Base-by-base conservation (phyloP, 2,797 vertebrate genomes). In the Oreochromis grahami region DNA sequence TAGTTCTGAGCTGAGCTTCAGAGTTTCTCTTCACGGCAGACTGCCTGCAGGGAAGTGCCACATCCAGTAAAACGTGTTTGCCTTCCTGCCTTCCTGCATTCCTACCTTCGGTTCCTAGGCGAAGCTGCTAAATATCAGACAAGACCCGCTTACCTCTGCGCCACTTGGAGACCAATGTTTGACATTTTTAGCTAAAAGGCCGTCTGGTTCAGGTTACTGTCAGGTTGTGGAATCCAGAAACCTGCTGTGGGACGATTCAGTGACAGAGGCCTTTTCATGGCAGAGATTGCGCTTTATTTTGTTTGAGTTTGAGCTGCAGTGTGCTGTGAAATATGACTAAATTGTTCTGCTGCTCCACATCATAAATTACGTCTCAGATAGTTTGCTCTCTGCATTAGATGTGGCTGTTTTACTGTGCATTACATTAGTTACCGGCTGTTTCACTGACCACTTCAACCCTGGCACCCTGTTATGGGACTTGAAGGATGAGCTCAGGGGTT, bases 1-100 rank as follows among this genome's bases (percentile, higher is more conserved):
- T 63, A 79, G 78, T 81, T 88, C 80, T 84, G 79, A 60, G 68
- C 70, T 32, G 74, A 85, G 86, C 88, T 89, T 89, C 85, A 58
- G 51, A n/a, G 87, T 84, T 84, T 90, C 87, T 87, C 82, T 88
- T 82, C 88, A 85, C 82, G 65, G 58, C 13, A 36, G 58, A 60
- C 63, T 78, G 87, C 24, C 70, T 86, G 87, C 68, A 84, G 88
- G 84, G 88, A 95, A 92, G 80, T 50, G 87, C 84, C 85, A 80
- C 14, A 74, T 88, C 89, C 77, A 91, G 93, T 90, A 78, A 85
- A 90, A 92, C 91, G 80, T 79, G 92, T 88, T 86, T 80, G 78
- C 86, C 87, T 84, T 78, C 81, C 74, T 85, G 87, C 91, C n/a
- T n/a, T n/a, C n/a, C n/a, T n/a, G n/a, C n/a, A 92, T 94, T 95